Conservation (phyloP, 2,888 invertebrate genomes). For the Orthonychiurus folsomi region DNA sequence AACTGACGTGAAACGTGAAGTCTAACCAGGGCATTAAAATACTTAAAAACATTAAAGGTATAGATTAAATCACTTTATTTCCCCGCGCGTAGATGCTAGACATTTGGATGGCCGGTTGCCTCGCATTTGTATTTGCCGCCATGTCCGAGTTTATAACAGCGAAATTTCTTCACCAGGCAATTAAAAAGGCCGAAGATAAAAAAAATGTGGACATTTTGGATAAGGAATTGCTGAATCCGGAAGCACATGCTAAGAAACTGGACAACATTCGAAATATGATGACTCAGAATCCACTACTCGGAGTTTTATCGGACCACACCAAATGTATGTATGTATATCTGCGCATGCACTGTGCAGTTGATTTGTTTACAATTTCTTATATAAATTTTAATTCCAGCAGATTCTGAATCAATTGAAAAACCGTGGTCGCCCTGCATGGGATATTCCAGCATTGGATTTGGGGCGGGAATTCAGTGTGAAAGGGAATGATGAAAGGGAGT, state of each 20-base stretch:
- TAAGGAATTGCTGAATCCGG: background rate
- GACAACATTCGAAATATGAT: background rate
- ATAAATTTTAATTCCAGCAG: background rate
- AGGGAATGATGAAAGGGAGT: background rate
- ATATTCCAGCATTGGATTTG: background rate
- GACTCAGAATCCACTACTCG: background rate
- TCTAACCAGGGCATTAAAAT: too few relatives aligned
- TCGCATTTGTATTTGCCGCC: slow-evolving; percentile 76
- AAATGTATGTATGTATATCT: background rate
- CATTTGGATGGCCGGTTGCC: slow-evolving; percentile 76
- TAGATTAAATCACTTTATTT: slow-evolving; percentile 9
- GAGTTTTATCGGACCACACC: slow-evolving; percentile 1
- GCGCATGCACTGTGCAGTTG: too few relatives aligned
- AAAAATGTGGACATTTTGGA: slow-evolving; percentile 47
- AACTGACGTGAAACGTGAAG: too few relatives aligned
- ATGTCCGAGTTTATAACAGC: slow-evolving; percentile 74
- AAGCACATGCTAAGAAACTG: background rate
- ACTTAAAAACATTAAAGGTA: background rate
- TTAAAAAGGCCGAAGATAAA: slow-evolving; percentile 47
- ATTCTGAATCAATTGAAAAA: background rate
- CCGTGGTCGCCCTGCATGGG: background rate
- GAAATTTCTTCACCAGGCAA: slow-evolving; percentile 61
- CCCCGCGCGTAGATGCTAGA: slow-evolving; percentile 22
- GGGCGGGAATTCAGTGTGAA: background rate
- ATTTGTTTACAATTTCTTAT: background rate